phyloP scores from a whole-genome alignment of 1,140 invertebrate genomes.

The Trissolcus basalis region DNA sequence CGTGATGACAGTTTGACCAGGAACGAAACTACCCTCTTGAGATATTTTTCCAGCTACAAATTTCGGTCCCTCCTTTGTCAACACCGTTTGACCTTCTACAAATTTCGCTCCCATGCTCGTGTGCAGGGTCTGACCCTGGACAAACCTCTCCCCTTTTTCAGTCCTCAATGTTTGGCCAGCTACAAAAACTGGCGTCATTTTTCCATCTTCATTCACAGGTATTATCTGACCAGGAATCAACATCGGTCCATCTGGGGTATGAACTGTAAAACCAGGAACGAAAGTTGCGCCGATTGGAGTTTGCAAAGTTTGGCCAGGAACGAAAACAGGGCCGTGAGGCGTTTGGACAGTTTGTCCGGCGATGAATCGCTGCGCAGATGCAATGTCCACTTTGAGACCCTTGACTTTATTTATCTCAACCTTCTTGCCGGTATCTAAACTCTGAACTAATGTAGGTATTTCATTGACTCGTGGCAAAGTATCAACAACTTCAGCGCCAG shows the following conservation, averaged over 20 bases:
- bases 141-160: conserved; percentile 67
- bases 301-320: conserved; percentile 84
- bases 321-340: conserved; percentile 81
- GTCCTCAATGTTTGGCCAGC: conserved; percentile 74
- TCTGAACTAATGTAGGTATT: conserved; percentile 80
- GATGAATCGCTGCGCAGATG: conserved; percentile 80
- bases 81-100: conserved; percentile 80
- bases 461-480: conserved; percentile 80
- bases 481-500: conserved; percentile 74
- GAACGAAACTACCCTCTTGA: conserved; percentile 78
- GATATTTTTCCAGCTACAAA: conserved; percentile 81
- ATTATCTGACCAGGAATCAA: conserved; percentile 84
- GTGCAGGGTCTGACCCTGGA: conserved; percentile 76
- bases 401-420: conserved; percentile 79
- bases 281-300: conserved; percentile 82
- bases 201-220: conserved; percentile 63
- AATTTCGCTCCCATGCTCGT: conserved; percentile 76
- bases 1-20: conserved; percentile 83
- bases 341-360: conserved; percentile 84
- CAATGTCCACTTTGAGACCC: conserved; percentile 80
- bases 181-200: conserved; percentile 73
- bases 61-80: conserved; percentile 80
- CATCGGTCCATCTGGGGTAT: conserved; percentile 80
- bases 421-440: conserved; percentile 79
- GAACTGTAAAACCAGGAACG: conserved; percentile 84